These are phyloP conservation scores for Morpho helenor DNA, from an alignment of 2,888 invertebrate genomes.

Conservation along the genomic window DNA sequence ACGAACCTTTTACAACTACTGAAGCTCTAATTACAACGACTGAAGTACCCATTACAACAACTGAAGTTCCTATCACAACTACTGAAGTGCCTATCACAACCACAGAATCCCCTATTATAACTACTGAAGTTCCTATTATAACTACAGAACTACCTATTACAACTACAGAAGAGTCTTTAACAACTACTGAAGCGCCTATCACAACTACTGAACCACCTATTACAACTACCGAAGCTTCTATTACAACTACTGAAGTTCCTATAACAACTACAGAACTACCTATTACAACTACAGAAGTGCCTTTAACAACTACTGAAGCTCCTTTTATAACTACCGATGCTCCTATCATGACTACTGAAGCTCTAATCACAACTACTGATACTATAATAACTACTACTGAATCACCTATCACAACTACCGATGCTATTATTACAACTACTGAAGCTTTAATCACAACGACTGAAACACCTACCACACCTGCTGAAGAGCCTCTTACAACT, in stretches of 20 bases:
- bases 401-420: slow-evolving; percentile 2
- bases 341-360: slow-evolving; percentile 8
- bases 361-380: no score
- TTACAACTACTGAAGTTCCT: not conserved
- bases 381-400: not conserved
- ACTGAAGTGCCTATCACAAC: slow-evolving; percentile 4
- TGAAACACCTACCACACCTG: slow-evolving; percentile 4
- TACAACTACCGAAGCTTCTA: slow-evolving; percentile 5
- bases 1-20: not conserved
- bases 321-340: not conserved
- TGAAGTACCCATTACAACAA: slow-evolving; percentile 1
- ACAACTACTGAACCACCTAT: not conserved
- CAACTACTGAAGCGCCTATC: not conserved
- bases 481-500: not conserved
- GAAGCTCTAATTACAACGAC: slow-evolving; percentile 1
- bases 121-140: not conserved
- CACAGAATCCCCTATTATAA: not conserved
- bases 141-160: not conserved
- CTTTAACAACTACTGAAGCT: not conserved
- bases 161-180: not conserved
- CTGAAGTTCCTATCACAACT: not conserved
- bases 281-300: not conserved
- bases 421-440: no score
- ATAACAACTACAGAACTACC: no score
- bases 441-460: not conserved